Evolutionary conservation across 2,797 vertebrate species (phyloP).

Genomic region (Acanthiza pusilla): DNA sequence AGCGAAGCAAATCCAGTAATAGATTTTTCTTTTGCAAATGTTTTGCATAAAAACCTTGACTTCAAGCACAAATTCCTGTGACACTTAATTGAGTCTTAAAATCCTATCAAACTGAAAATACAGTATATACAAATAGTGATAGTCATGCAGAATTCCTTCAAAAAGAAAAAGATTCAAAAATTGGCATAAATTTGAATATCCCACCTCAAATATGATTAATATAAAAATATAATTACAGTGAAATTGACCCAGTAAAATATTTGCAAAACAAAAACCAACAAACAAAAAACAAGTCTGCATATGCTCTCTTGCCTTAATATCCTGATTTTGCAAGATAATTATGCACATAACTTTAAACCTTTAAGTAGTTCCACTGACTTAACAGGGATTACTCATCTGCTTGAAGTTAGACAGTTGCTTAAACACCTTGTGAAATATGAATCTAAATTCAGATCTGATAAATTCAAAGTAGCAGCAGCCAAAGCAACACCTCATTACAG

Average conservation of each 20-base stretch:
- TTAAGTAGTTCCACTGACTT: constrained; percentile 36
- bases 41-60: not conserved
- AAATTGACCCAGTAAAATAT: not conserved
- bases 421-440: constrained; percentile 16
- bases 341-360: constrained; percentile 20
- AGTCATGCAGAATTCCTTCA: not conserved
- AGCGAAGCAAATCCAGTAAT: not conserved
- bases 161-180: not conserved
- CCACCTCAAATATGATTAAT: not conserved
- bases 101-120: not conserved
- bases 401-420: constrained; percentile 19
- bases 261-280: not conserved
- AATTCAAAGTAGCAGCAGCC: constrained; percentile 6
- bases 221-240: not conserved
- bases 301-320: not conserved
- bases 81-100: constrained; percentile 18
- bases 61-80: not conserved
- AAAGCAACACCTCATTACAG: not conserved
- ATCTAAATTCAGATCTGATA: constrained; percentile 25
- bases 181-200: not conserved
- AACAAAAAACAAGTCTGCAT: not conserved
- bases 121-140: not conserved
- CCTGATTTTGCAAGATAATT: not conserved
- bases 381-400: constrained; percentile 32
- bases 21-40: not conserved